Conservation (phyloP, 2,113 vertebrate genomes). For the Sceloporus tristichus region DNA sequence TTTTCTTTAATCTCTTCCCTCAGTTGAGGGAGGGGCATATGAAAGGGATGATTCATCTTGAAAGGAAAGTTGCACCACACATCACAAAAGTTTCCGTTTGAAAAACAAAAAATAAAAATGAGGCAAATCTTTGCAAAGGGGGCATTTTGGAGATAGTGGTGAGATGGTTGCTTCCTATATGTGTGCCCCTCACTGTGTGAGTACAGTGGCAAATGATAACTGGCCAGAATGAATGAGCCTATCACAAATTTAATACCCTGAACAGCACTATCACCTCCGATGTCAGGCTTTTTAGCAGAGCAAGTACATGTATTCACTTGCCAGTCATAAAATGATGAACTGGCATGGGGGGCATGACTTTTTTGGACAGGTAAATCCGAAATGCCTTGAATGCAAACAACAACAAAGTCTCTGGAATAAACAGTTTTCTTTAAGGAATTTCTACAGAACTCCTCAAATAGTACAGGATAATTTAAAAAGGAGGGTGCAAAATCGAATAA, state of each 20-base stretch:
- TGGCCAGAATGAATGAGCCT: neutral
- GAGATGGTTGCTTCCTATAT: neutral
- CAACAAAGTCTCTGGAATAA: neutral
- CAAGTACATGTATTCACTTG: neutral
- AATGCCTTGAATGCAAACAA: no score
- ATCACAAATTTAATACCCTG: neutral
- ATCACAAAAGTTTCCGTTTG: neutral
- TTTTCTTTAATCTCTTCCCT: neutral
- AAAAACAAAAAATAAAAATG: neutral
- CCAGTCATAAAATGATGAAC: neutral
- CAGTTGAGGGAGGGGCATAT: neutral
- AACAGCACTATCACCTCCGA: neutral
- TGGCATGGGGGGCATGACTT: neutral
- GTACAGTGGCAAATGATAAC: neutral
- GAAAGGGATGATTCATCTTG: slow-evolving; percentile 12
- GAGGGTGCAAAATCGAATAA: no score
- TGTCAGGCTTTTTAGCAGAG: neutral
- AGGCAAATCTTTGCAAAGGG: neutral
- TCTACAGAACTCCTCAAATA: neutral
- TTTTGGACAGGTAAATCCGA: no score
- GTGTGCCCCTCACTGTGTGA: neutral
- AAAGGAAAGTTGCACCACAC: neutral
- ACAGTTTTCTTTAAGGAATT: neutral
- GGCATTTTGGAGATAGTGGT: no score
- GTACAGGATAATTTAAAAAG: no score